phyloP scores from a whole-genome alignment of 2,888 invertebrate species.

The Cheilosia grossa region DNA sequence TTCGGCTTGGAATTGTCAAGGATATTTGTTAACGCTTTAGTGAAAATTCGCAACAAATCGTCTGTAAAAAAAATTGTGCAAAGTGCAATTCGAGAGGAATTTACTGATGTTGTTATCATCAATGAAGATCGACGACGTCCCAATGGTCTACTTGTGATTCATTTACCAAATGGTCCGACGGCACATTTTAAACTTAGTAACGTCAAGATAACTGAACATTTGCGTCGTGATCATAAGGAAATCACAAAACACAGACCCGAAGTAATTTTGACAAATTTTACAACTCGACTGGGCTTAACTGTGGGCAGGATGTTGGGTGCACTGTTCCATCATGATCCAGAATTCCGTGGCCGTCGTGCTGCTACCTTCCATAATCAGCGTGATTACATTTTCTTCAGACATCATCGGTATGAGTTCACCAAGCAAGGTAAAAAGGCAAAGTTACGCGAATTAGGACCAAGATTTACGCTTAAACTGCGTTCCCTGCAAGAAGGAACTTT shows the following conservation, averaged over 20 bases:
- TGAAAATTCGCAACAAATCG: constrained; percentile 93
- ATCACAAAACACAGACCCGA: constrained; percentile 96
- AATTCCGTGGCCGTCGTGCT: constrained; percentile 95
- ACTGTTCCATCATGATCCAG: constrained; percentile 97
- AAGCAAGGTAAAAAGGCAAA: constrained; percentile 89
- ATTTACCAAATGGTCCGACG: constrained; percentile 98
- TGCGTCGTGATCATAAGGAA: constrained; percentile 90
- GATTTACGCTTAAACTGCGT: constrained; percentile 96
- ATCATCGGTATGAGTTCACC: constrained; percentile 98
- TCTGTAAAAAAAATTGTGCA: constrained; percentile 96
- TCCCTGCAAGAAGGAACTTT: constrained; percentile 98
- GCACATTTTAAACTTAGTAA: constrained; percentile 97
- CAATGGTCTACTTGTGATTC: constrained; percentile 95
- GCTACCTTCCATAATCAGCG: constrained; percentile 99
- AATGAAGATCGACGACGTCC: constrained; percentile 97
- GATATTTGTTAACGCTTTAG: constrained; percentile 95
- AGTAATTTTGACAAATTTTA: constrained; percentile 97
- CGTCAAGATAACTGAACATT: constrained; percentile 94
- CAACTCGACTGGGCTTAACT: constrained; percentile 95
- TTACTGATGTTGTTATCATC: constrained; percentile 94
- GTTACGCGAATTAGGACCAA: constrained; percentile 96
- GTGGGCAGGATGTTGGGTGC: constrained; percentile 97
- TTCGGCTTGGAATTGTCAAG: constrained; percentile 96
- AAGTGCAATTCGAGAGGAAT: constrained; percentile 90
- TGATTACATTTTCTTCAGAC: constrained; percentile 99